Evolutionary conservation across 2,888 invertebrate species (phyloP).

Genomic region (Acanthosepion pharaonis): DNA sequence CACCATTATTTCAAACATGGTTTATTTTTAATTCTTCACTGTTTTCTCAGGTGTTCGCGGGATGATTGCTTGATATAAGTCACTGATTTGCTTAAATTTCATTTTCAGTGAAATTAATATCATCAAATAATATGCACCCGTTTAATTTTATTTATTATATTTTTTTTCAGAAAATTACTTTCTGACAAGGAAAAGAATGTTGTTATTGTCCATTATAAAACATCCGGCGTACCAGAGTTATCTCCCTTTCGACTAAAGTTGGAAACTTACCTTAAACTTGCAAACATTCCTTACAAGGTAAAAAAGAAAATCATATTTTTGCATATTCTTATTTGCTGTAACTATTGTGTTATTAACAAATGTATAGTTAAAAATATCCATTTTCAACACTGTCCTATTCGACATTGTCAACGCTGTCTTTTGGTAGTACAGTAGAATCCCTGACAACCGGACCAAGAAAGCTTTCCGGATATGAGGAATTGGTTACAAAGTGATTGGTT

Average conservation of each 20-base stretch:
- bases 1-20: too few species aligned
- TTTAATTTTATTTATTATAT: neutral
- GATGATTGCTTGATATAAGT: too few species aligned
- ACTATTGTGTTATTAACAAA: neutral
- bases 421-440: neutral
- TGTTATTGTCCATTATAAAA: conserved; percentile 69
- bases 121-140: neutral
- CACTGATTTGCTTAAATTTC: too few species aligned
- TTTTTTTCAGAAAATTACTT: neutral
- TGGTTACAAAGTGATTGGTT: too few species aligned
- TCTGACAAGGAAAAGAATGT: conserved; percentile 55
- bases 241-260: conserved; percentile 75
- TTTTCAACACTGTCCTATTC: neutral
- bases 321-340: conserved; percentile 49
- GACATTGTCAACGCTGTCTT: neutral
- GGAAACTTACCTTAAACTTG: conserved; percentile 74
- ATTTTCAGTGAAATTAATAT: too few species aligned
- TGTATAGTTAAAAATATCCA: neutral
- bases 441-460: neutral
- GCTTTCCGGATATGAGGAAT: too few species aligned
- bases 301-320: neutral
- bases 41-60: too few species aligned
- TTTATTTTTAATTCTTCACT: too few species aligned
- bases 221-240: conserved; percentile 69
- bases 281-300: conserved; percentile 73